These are phyloP conservation scores for Zaprionus camerounensis DNA, from an alignment of 1,140 invertebrate species.

Conservation along the genomic window DNA sequence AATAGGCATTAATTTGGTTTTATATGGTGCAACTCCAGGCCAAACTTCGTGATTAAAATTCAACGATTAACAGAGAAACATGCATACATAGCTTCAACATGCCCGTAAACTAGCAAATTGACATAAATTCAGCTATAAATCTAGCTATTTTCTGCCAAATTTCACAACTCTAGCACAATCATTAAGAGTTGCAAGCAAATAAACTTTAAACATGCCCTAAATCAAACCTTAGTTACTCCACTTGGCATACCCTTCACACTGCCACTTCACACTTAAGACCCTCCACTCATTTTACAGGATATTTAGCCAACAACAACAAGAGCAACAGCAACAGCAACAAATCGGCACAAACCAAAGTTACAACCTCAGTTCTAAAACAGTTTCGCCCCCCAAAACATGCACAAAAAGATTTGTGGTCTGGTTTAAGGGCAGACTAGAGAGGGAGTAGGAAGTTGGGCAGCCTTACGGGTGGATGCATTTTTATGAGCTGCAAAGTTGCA, in stretches of 20 bases:
- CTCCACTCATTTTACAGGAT: constrained; percentile 20
- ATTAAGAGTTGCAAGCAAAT: not conserved
- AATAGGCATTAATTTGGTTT: not conserved
- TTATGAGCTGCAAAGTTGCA: constrained; percentile 44
- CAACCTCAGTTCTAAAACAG: constrained; percentile 38
- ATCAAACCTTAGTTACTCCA: not conserved
- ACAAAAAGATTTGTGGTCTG: constrained; percentile 45
- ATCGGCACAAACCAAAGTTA: constrained; percentile 31
- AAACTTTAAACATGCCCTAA: not conserved
- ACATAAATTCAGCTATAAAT: not conserved
- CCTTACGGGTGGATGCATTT: constrained; percentile 29
- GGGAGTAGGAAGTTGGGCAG: not conserved
- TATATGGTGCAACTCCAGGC: not conserved
- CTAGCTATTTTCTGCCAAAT: not conserved
- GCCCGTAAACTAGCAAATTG: too few relatives aligned
- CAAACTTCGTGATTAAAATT: not conserved
- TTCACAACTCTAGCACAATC: not conserved
- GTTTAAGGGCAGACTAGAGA: not conserved
- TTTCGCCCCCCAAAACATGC: constrained; percentile 37
- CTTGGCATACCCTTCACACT: not conserved
- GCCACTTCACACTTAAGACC: constrained; percentile 1
- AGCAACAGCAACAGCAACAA: constrained; percentile 1
- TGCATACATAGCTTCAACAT: not conserved
- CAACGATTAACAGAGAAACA: not conserved
- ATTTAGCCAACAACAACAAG: not conserved